These are phyloP conservation scores for Plecturocebus donacophilus DNA, from an alignment of 2,113 vertebrate species.

Conservation along the genomic window DNA sequence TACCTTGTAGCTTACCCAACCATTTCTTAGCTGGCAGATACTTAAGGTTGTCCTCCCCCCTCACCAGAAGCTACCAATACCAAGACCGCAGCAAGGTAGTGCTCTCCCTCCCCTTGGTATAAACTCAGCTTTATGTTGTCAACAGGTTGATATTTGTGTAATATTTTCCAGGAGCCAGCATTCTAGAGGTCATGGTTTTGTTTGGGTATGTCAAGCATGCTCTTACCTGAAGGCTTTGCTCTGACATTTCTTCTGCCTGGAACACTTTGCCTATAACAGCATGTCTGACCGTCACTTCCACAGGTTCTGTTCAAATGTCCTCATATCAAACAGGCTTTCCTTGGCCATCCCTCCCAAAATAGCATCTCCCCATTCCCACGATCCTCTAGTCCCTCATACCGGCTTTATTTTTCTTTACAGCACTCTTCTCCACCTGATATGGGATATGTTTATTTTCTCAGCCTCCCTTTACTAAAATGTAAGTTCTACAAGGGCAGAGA, in stretches of 20 bases:
- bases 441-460: not conserved
- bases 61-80: not conserved
- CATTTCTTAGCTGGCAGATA: not conserved
- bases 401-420: not conserved
- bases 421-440: not conserved
- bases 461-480: not conserved
- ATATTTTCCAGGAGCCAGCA: not conserved
- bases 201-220: not conserved
- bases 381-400: not conserved
- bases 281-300: not conserved
- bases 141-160: not conserved
- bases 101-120: not conserved
- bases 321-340: not conserved
- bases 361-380: not conserved
- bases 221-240: not conserved
- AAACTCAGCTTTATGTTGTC: not conserved
- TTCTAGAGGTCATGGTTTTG: not conserved
- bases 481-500: not conserved
- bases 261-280: not conserved
- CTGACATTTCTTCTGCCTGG: not conserved
- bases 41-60: not conserved
- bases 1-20: not conserved
- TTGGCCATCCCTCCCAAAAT: not conserved
- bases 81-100: not conserved
- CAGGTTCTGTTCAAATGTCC: not conserved